A percentile compares a stretch with the other conserved stretches of the same genome.
These are phyloP conservation scores for Archaeoteleia sp. DNA, from an alignment of 2,888 invertebrate species.

Conservation along the genomic window DNA sequence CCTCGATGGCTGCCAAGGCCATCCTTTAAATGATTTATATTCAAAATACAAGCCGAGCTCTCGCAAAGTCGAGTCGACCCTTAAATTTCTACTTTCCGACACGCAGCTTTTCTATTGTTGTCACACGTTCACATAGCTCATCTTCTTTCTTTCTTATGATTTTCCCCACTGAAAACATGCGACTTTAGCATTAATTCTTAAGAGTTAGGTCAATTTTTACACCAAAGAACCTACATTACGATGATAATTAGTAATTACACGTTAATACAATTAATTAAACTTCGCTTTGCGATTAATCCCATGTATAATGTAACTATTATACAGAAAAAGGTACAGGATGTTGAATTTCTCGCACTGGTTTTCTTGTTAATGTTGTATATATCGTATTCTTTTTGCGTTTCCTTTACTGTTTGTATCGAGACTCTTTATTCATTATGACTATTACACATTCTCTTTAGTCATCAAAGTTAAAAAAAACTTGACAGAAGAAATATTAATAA, in stretches of 20 bases:
- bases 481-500: conserved; percentile 6
- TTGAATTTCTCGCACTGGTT: conserved; percentile 55
- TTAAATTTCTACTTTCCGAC: conserved; percentile 54
- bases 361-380: neutral
- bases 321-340: conserved; percentile 70
- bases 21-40: conserved; percentile 62
- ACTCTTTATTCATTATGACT: conserved; percentile 9
- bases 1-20: conserved; percentile 44
- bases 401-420: neutral
- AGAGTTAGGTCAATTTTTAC: conserved; percentile 72
- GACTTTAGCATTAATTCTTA: conserved; percentile 66
- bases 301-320: conserved; percentile 71
- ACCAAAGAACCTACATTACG: conserved; percentile 72
- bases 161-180: conserved; percentile 62
- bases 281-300: conserved; percentile 63
- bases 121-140: conserved; percentile 56
- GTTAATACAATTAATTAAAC: conserved; percentile 71
- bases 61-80: conserved; percentile 11
- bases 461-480: neutral
- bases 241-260: conserved; percentile 74
- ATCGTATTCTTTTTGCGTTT: conserved; percentile 9
- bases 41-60: conserved; percentile 63
- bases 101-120: conserved; percentile 56
- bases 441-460: conserved; percentile 19
- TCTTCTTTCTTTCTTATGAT: conserved; percentile 41